A percentile compares a stretch with the other conserved stretches of the same genome.
These are phyloP conservation scores for Andrena bucephala DNA, from an alignment of 2,888 invertebrate genomes.

Conservation along the genomic window DNA sequence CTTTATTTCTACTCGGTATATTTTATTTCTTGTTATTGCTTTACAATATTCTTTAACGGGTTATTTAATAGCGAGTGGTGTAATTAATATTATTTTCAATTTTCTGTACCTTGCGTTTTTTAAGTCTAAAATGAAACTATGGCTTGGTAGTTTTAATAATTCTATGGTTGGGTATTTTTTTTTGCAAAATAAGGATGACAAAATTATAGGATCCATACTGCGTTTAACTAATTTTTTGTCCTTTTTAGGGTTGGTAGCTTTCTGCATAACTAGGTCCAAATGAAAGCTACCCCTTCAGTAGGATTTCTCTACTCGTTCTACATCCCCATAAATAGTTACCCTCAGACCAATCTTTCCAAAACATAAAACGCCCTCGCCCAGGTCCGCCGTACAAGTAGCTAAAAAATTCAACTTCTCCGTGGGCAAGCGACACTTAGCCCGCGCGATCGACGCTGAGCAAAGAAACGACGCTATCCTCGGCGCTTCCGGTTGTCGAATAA, in stretches of 20 bases:
- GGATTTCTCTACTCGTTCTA: conserved; percentile 11
- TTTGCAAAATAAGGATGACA: too few species aligned
- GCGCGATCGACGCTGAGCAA: conserved; percentile 1
- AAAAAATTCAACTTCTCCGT: background rate
- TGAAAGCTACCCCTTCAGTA: background rate
- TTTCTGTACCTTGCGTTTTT: too few species aligned
- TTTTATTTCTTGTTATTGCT: too few species aligned
- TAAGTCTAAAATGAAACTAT: too few species aligned
- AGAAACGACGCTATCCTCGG: conserved; percentile 8
- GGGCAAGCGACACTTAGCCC: too few species aligned
- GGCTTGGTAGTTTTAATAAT: too few species aligned
- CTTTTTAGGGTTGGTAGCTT: background rate
- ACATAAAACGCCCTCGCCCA: conserved; percentile 25
- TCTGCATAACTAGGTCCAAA: background rate
- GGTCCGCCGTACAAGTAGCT: background rate
- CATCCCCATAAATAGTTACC: background rate
- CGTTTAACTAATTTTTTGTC: background rate
- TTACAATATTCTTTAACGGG: too few species aligned
- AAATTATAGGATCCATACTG: background rate
- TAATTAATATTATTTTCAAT: too few species aligned
- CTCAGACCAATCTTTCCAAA: conserved; percentile 2
- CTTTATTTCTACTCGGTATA: too few species aligned
- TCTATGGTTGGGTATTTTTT: too few species aligned
- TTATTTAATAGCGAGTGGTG: too few species aligned
- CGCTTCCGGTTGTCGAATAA: conserved; percentile 40